phyloP scores from a whole-genome alignment of 2,113 vertebrate species.

The Entomyzon cyanotis region DNA sequence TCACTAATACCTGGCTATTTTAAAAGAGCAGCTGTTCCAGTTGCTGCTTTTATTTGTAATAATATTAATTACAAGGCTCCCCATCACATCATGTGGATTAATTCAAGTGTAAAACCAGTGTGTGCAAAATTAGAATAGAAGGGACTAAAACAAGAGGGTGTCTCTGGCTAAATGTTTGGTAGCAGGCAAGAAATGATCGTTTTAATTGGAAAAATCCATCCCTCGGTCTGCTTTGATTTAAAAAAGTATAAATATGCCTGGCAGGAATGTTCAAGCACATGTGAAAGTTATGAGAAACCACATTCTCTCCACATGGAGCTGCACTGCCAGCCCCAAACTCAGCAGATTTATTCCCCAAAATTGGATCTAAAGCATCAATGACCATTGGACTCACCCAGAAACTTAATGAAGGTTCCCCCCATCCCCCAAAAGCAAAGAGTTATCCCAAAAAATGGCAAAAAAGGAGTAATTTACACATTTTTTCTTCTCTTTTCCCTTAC shows the following conservation, averaged over 20 bases:
- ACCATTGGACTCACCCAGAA: not conserved
- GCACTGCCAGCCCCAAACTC: not conserved
- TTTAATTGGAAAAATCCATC: slow-evolving; percentile 48
- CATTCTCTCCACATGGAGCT: not conserved
- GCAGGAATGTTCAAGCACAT: not conserved
- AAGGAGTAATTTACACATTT: not conserved
- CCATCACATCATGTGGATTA: not conserved
- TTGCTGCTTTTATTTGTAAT: not conserved
- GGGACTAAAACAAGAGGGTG: not conserved
- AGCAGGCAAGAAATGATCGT: not conserved
- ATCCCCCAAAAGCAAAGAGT: not conserved
- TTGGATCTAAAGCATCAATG: not conserved
- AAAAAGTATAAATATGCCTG: slow-evolving; percentile 4
- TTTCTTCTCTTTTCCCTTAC: not conserved
- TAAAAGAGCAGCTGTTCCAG: not conserved
- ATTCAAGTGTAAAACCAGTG: not conserved
- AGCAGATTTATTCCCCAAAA: not conserved
- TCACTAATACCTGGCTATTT: not conserved
- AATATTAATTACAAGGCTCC: not conserved
- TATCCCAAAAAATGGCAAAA: not conserved
- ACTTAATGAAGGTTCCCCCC: not conserved
- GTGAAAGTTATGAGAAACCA: not conserved
- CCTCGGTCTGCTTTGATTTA: slow-evolving; percentile 23
- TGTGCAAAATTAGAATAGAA: not conserved
- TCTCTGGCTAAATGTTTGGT: not conserved